Percentiles rank a stretch among this genome's conserved stretches.
Evolutionary conservation across 2,113 vertebrate species (phyloP).

Genomic region (Arvicanthis niloticus): DNA sequence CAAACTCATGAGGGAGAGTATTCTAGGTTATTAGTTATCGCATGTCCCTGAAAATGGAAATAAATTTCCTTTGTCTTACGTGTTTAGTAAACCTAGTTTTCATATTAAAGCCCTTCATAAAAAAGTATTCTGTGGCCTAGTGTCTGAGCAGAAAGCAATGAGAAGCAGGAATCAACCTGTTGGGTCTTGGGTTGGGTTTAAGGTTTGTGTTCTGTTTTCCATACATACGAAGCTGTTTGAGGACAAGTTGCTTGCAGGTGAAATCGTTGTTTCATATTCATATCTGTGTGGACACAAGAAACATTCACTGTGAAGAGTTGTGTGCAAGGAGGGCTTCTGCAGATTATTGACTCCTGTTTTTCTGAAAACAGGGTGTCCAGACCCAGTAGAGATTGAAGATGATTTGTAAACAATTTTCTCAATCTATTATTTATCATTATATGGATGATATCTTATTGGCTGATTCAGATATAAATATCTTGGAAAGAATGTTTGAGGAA

Average conservation of each 20-base stretch:
- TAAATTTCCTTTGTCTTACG: not conserved
- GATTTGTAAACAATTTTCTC: too few species aligned
- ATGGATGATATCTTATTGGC: too few species aligned
- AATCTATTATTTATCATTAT: too few species aligned
- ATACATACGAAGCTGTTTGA: slow-evolving; percentile 88
- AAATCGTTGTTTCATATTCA: slow-evolving; percentile 89
- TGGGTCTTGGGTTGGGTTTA: slow-evolving; percentile 77
- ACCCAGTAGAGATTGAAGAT: not conserved
- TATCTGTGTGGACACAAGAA: slow-evolving; percentile 87
- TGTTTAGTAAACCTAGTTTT: not conserved
- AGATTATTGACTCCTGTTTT: not conserved
- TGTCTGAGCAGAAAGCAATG: not conserved
- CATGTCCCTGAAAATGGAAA: not conserved
- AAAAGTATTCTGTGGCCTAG: not conserved
- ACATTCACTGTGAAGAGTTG: not conserved
- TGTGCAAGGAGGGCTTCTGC: not conserved
- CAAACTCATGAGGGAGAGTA: not conserved
- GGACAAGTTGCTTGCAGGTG: slow-evolving; percentile 86
- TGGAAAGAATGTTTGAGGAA: too few species aligned
- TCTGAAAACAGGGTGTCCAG: not conserved
- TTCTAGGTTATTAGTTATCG: not conserved
- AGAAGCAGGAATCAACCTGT: slow-evolving; percentile 41
- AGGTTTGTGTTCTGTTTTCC: slow-evolving; percentile 82
- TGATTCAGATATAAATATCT: too few species aligned
- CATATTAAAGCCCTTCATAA: not conserved